A percentile compares a stretch with the other conserved stretches of the same genome.
These are phyloP conservation scores for Mesoclemmys tuberculata DNA, from an alignment of 2,113 vertebrate genomes.

Conservation along the genomic window DNA sequence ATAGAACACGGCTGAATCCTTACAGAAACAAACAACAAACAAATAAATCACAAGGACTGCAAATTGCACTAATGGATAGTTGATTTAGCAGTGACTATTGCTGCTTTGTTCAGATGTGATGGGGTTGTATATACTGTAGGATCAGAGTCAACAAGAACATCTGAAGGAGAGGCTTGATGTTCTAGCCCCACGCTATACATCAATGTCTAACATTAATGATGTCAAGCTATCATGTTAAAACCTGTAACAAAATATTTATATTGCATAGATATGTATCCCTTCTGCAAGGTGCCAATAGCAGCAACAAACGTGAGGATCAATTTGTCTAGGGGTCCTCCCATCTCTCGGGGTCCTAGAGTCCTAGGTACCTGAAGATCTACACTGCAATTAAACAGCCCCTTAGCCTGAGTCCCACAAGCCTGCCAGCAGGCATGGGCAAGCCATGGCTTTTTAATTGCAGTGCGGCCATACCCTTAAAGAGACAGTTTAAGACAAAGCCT, in stretches of 20 bases:
- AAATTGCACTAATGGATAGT: neutral
- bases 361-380: no score
- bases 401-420: no score
- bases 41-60: neutral
- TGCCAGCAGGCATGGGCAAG: no score
- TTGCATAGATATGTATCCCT: neutral
- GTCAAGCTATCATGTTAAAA: neutral
- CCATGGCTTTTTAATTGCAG: no score
- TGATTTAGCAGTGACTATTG: neutral
- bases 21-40: neutral
- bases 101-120: neutral
- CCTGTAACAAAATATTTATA: no score
- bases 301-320: neutral
- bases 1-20: neutral
- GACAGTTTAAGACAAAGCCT: accelerated
- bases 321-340: neutral
- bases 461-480: no score
- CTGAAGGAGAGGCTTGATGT: neutral
- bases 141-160: neutral
- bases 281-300: neutral
- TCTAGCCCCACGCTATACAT: neutral
- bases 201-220: conserved; percentile 2
- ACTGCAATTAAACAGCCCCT: no score
- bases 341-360: no score
- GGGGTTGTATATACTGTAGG: neutral